Percentiles rank a stretch among this genome's conserved stretches.
Conservation (phyloP, 2,113 vertebrate species). For the Tyto alba region DNA sequence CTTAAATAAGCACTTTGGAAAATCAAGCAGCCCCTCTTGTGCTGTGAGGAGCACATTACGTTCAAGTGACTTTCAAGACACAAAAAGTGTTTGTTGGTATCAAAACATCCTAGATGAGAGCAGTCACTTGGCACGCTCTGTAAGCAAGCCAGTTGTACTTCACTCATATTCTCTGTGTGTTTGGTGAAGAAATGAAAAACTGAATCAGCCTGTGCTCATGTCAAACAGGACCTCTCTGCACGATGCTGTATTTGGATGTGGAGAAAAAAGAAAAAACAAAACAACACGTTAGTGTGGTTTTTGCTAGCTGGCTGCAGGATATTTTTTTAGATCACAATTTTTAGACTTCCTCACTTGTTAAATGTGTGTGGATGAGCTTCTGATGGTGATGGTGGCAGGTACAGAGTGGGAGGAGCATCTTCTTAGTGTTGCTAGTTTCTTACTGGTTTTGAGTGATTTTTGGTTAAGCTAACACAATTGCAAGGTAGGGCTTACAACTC, state of each 20-base stretch:
- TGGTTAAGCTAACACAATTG: not conserved
- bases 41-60: not conserved
- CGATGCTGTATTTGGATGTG: not conserved
- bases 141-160: not conserved
- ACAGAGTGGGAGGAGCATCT: accelerated
- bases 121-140: not conserved
- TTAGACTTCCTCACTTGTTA: not conserved
- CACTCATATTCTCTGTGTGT: not conserved
- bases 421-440: not conserved
- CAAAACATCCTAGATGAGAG: not conserved
- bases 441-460: not conserved
- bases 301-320: not conserved
- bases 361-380: not conserved
- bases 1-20: constrained; percentile 18
- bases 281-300: not conserved
- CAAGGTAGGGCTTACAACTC: not conserved
- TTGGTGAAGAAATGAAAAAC: not conserved
- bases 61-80: not conserved
- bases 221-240: not conserved
- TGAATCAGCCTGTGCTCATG: not conserved
- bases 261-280: accelerated
- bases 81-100: constrained; percentile 10
- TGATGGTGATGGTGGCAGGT: not conserved
- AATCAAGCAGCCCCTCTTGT: not conserved
- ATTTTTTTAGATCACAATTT: not conserved